Evolutionary conservation across 2,888 invertebrate species (phyloP).

Genomic region (Penaeus monodon): DNA sequence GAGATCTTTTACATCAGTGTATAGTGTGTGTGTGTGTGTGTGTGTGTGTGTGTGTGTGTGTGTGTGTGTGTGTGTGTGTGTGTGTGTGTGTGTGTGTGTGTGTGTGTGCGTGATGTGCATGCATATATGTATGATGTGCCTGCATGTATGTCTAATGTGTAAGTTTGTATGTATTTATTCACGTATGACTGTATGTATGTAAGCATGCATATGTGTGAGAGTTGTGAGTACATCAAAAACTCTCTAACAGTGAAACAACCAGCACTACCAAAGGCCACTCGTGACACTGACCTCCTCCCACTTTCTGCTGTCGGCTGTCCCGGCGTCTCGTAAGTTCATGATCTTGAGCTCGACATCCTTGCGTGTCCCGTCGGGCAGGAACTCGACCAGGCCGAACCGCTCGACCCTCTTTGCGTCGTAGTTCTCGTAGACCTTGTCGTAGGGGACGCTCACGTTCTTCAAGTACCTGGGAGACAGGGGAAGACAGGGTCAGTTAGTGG

Average conservation of each 20-base stretch:
- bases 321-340: slow-evolving; percentile 85
- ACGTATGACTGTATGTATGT: too few species aligned
- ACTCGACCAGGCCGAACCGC: slow-evolving; percentile 76
- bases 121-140: too few species aligned
- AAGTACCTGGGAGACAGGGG: slow-evolving; percentile 74
- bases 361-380: slow-evolving; percentile 91
- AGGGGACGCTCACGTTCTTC: slow-evolving; percentile 85
- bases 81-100: too few species aligned
- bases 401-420: slow-evolving; percentile 75
- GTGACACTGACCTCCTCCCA: slow-evolving; percentile 84
- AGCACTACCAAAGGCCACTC: not conserved
- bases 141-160: too few species aligned
- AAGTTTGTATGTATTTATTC: too few species aligned
- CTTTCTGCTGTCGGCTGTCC: slow-evolving; percentile 82
- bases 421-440: slow-evolving; percentile 76
- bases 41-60: too few species aligned
- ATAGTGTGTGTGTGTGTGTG: too few species aligned
- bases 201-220: not conserved
- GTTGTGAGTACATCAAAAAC: not conserved
- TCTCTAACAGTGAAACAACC: too few species aligned
- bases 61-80: too few species aligned
- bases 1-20: too few species aligned
- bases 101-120: too few species aligned
- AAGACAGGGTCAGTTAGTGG: not conserved
- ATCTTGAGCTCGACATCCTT: slow-evolving; percentile 91